Conservation (phyloP, 2,113 vertebrate genomes). For the Gnathonemus longibarbis region DNA sequence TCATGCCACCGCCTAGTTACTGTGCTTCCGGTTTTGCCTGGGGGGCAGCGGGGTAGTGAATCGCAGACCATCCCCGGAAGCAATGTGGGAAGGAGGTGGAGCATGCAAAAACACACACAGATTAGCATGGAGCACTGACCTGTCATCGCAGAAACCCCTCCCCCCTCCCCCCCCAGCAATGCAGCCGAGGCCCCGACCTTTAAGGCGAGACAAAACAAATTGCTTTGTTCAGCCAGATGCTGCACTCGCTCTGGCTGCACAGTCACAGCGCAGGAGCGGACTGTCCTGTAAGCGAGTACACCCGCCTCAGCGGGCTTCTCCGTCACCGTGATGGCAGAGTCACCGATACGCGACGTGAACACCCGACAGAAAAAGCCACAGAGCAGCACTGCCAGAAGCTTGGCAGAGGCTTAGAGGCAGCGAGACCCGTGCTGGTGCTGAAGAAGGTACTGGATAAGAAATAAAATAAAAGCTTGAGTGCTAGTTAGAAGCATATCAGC, state of each 20-base stretch:
- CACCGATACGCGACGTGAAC: neutral
- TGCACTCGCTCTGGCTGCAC: neutral
- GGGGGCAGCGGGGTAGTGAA: neutral
- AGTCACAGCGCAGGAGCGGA: neutral
- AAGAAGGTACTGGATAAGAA: neutral
- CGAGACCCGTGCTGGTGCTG: neutral
- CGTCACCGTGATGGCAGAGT: neutral
- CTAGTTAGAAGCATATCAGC: neutral
- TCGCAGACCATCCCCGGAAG: neutral
- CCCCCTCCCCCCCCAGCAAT: neutral
- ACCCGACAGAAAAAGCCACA: neutral
- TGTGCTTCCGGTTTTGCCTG: neutral
- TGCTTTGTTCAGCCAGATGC: neutral
- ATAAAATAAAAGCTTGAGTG: neutral
- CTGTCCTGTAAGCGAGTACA: neutral
- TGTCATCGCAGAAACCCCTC: neutral
- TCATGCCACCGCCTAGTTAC: neutral
- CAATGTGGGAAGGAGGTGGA: neutral
- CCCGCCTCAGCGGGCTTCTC: neutral
- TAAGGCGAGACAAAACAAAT: neutral
- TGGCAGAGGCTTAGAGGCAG: neutral
- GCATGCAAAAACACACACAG: neutral
- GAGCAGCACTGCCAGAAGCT: neutral
- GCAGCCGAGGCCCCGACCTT: neutral
- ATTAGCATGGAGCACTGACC: neutral